Evolutionary conservation across 2,797 vertebrate species (phyloP), one percentile per base, ranked within the genome.

Genomic region (Streptopelia turtur): DNA sequence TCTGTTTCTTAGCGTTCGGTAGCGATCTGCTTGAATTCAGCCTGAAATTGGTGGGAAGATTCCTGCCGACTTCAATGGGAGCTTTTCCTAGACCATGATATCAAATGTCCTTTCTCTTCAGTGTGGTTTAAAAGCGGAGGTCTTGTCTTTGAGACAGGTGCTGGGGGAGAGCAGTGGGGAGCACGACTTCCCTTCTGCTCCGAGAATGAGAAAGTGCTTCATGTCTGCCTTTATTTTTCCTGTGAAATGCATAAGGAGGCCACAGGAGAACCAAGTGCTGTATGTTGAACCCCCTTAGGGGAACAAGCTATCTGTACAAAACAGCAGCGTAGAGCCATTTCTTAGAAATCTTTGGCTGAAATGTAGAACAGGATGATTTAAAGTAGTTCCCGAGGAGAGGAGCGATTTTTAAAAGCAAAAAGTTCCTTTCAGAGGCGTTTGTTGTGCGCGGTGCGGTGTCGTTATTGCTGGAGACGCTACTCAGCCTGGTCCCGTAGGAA

Each of bases 271-370:
- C 59, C 66, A 78, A 43, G 41, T 39, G 87, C 22, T 56, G 12
- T 39, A 8, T 76, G 35, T 50, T 50, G 75, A 93, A 31, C 39
- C 31, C 66, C 23, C 20, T 64, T 66, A 80, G 28, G 50, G 66
- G 56, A 90, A 13, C 88, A 68, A 83, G 60, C 49, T 31, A 45
- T 11, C 87, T 6, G 12, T 84, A 13, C 35, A 85, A 35, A 94
- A 50, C 71, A 90, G 80, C 17, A 30, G 37, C 2, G 31, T 23
- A 77, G 86, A 80, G 45, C 63, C 41, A 69, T 89, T 96, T 90
- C 95, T 89, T 81, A 85, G 84, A 93, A 94, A 83, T 52, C 39
- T 83, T n/a, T 31, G 72, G 17, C 82, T 84, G 71, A 53, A 80
- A 59, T 2, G 1, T 24, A 20, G 75, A 83, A 56, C 31, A 64